Conservation (phyloP, 92 coral and sea anemone genomes). For the Palythoa grandis region DNA sequence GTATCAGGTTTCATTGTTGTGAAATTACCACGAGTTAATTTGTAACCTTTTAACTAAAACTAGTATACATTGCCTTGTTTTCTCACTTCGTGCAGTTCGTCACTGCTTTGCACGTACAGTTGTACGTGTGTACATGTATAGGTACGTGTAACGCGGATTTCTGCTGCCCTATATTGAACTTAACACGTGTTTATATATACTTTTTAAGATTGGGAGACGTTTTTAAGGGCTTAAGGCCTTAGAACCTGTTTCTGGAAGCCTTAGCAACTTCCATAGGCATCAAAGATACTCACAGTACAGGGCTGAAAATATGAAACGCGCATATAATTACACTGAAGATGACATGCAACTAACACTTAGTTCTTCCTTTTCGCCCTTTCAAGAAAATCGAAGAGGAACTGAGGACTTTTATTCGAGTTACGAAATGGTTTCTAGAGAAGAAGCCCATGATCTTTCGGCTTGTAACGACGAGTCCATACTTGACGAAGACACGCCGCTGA, state of each 20-base stretch:
- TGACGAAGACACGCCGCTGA: conserved; percentile 29
- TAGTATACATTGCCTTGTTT: background rate
- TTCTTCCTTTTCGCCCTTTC: conserved; percentile 32
- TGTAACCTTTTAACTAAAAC: background rate
- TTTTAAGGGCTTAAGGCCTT: no score
- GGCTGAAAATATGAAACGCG: background rate
- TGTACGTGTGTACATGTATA: background rate
- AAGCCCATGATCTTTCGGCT: background rate
- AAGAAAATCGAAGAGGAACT: conserved; percentile 47
- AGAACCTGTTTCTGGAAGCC: background rate
- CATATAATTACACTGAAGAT: conserved; percentile 29
- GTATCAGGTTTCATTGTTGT: background rate
- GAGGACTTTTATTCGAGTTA: conserved; percentile 25
- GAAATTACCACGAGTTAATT: background rate
- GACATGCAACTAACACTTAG: conserved; percentile 52
- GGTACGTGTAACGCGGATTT: background rate
- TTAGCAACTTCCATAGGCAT: background rate
- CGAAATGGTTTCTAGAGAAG: conserved; percentile 32
- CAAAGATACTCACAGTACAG: background rate
- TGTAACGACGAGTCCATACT: background rate
- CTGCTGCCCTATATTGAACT: no score
- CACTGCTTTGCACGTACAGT: background rate
- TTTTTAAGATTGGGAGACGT: no score
- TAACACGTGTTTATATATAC: no score
- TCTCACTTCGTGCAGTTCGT: background rate